Evolutionary conservation across 1,140 invertebrate genomes (phyloP), one percentile per base, ranked within the genome.

Genomic region (Drosophila rufa): DNA sequence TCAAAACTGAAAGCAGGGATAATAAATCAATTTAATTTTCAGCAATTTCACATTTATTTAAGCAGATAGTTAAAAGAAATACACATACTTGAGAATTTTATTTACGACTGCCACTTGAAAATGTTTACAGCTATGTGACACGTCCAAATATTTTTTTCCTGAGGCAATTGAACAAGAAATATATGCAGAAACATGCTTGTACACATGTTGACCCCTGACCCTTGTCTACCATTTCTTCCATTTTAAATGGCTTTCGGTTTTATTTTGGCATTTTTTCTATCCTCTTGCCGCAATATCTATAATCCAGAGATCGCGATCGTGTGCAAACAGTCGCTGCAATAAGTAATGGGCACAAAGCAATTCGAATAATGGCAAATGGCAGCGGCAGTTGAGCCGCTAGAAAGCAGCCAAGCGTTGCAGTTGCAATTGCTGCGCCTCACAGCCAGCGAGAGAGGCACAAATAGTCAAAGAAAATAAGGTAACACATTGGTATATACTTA

Each of bases 311-410:
- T 74, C 60, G 60, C 80, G 48, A 66, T 62, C 70, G 55, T 73
- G 47, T 64, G 67, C 73, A 66, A 82, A 70, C 61, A 79, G 62
- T 79, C 69, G 76, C 65, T 80, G 80, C 65, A 68, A 89, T 80
- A 89, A 89, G 82, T 87, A 87, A 87, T 87, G 83, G 82, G 84
- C 58, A 66, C 79, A 82, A 86, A 82, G 75, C 79, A 79, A 82
- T 85, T 85, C 82, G 50, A 80, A 56, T 89, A 89, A 89, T 87
- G 71, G 83, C 83, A 78, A 86, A 65, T 79, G 65, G 82, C 75
- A 58, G 56, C 36, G 33, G 60, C 7, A 36, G 19, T 33, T 53
- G 75, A 66, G 74, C 82, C 82, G 82, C 83, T 86, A 86, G 83
- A 86, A 86, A 86, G 82, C 82, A 86, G 79, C 70, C 83, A 75